phyloP scores from a whole-genome alignment of 2,797 vertebrate species.

The Lacerta agilis region DNA sequence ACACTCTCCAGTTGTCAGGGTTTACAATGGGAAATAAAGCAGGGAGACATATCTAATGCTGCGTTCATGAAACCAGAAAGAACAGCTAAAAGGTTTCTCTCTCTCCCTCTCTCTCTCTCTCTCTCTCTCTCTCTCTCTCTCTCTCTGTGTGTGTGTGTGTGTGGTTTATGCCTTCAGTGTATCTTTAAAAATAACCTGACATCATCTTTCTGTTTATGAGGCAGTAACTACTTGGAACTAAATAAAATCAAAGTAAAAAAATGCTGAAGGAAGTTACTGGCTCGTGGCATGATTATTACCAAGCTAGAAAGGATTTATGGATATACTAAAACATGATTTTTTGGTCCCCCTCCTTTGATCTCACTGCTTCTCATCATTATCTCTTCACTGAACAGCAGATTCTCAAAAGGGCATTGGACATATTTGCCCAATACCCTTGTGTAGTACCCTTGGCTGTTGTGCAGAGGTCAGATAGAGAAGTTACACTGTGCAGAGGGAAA shows the following conservation, averaged over 20 bases:
- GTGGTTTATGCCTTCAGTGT: neutral
- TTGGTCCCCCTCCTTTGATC: conserved; percentile 28
- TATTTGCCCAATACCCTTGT: neutral
- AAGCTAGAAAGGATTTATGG: conserved; percentile 42
- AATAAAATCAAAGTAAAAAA: conserved; percentile 36
- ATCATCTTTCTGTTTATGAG: conserved; percentile 30
- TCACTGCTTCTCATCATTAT: conserved; percentile 35
- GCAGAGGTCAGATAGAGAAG: neutral
- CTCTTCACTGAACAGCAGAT: conserved; percentile 15
- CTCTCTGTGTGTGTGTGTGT: neutral
- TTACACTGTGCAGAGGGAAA: neutral
- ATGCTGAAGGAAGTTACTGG: conserved; percentile 20
- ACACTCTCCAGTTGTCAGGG: neutral
- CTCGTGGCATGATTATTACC: conserved; percentile 30
- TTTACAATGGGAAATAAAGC: conserved; percentile 25
- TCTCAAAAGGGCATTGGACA: too few species aligned
- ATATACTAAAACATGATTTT: conserved; percentile 20
- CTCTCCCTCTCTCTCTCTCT: too few species aligned
- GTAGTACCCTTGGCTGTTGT: neutral
- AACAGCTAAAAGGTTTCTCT: conserved; percentile 23
- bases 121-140: neutral
- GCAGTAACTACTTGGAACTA: conserved; percentile 1
- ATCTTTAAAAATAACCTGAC: conserved; percentile 27
- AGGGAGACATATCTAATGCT: neutral
- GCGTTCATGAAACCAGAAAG: neutral